Evolutionary conservation across 1,140 invertebrate genomes (phyloP).

Genomic region (Drosophila rufa): DNA sequence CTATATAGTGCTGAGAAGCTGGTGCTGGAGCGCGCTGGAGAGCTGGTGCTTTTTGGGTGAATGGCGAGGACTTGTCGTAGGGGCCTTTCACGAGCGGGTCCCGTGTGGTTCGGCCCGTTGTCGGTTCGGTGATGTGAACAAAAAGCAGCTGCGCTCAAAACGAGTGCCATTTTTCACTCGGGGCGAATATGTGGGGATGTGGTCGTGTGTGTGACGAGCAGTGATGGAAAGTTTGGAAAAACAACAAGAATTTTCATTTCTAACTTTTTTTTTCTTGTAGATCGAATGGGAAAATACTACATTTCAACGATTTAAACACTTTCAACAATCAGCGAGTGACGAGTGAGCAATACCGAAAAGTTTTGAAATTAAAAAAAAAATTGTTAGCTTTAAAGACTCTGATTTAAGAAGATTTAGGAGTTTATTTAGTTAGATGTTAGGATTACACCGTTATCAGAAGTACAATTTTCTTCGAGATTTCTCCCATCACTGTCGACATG

Average conservation of each 20-base stretch:
- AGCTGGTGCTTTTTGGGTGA: conserved; percentile 20
- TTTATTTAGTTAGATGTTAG: not conserved
- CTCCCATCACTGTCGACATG: not conserved
- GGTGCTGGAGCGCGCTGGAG: conserved; percentile 6
- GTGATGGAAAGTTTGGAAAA: not conserved
- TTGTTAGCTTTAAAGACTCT: not conserved
- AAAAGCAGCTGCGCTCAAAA: conserved; percentile 69
- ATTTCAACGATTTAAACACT: too few species aligned
- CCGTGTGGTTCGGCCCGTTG: conserved; percentile 55
- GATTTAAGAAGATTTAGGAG: not conserved
- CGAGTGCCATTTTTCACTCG: not conserved
- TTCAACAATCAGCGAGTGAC: too few species aligned
- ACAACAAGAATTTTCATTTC: too few species aligned
- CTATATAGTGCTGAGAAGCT: not conserved
- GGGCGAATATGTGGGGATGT: not conserved
- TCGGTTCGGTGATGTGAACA: conserved; percentile 78
- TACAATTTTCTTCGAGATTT: too few species aligned
- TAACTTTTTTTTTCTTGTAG: not conserved
- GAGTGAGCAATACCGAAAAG: not conserved
- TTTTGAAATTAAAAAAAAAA: not conserved
- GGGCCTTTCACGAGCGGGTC: conserved; percentile 9
- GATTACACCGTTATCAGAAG: not conserved
- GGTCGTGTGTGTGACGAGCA: not conserved
- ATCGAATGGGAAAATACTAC: too few species aligned
- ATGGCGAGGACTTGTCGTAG: conserved; percentile 11